Evolutionary conservation across 1,140 invertebrate species (phyloP).

Genomic region (Aphelenchoides fujianensis): DNA sequence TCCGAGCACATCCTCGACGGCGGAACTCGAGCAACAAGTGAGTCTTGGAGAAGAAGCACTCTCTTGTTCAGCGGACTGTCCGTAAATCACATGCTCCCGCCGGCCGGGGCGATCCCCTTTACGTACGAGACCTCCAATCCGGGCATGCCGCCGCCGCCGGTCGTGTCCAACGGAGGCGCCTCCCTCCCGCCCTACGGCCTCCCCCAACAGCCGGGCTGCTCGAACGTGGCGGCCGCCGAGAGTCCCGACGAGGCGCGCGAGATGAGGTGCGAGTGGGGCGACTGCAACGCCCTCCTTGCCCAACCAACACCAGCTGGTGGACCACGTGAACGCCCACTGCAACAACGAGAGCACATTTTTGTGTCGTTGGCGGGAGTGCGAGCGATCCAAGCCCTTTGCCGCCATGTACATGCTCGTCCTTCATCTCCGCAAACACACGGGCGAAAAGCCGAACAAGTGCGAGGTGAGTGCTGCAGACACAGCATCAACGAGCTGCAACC

Average conservation of each 20-base stretch:
- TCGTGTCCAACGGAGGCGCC: too few species aligned
- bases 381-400: slow-evolving; percentile 77
- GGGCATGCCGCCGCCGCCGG: too few species aligned
- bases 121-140: too few species aligned
- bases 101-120: too few species aligned
- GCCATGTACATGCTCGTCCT: slow-evolving; percentile 99
- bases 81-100: too few species aligned
- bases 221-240: too few species aligned
- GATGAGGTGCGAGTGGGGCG: background rate
- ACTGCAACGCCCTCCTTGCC: background rate
- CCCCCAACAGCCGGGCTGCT: background rate
- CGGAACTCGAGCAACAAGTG: too few species aligned
- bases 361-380: slow-evolving; percentile 37
- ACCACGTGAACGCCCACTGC: background rate
- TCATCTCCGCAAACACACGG: slow-evolving; percentile 94
- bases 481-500: too few species aligned
- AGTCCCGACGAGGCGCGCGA: background rate
- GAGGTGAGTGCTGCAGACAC: slow-evolving; percentile 90
- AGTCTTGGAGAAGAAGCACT: too few species aligned
- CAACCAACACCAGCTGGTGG: background rate
- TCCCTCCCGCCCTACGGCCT: too few species aligned
- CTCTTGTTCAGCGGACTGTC: too few species aligned
- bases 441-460: slow-evolving; percentile 97
- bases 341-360: background rate
- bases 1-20: too few species aligned